A percentile compares a stretch with the other conserved stretches of the same genome.
phyloP scores from a whole-genome alignment of 2,888 invertebrate genomes.

The Lottia scabra region DNA sequence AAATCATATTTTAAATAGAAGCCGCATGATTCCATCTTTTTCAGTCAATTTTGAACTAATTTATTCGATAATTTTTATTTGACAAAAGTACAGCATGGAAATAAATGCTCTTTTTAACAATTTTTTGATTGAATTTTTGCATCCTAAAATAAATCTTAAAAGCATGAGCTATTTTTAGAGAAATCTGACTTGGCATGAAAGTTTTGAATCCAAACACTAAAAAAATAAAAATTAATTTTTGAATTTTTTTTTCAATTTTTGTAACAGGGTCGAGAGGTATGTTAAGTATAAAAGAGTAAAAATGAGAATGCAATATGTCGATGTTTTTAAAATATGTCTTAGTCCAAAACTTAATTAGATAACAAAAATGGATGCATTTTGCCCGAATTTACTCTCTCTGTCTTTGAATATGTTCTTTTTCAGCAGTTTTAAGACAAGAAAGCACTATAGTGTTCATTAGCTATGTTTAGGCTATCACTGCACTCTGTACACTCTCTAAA shows the following conservation, averaged over 20 bases:
- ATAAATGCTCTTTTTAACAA: too few species aligned
- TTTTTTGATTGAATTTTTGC: too few species aligned
- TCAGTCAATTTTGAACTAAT: too few species aligned
- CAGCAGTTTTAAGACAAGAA: neutral
- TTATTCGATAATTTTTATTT: too few species aligned
- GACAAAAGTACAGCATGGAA: too few species aligned
- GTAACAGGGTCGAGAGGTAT: slow-evolving; percentile 4
- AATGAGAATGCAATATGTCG: slow-evolving; percentile 3
- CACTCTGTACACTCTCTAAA: neutral
- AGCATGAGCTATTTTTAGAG: too few species aligned
- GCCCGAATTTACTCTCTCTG: neutral
- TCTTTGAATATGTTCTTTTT: neutral
- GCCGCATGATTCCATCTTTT: too few species aligned
- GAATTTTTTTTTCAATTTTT: neutral
- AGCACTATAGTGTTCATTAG: neutral
- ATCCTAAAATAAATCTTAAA: too few species aligned
- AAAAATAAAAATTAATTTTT: neutral
- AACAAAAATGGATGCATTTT: slow-evolving; percentile 5
- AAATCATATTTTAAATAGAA: too few species aligned
- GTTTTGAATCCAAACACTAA: neutral
- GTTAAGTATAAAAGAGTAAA: neutral
- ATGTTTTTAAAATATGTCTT: slow-evolving; percentile 2
- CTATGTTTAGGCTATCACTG: neutral
- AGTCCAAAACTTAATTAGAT: neutral
- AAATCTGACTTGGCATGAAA: neutral